These are phyloP conservation scores for Nemopilema nomurai DNA, from an alignment of 30 jellyfish, hydroid and myxozoan species.

Conservation along the genomic window DNA sequence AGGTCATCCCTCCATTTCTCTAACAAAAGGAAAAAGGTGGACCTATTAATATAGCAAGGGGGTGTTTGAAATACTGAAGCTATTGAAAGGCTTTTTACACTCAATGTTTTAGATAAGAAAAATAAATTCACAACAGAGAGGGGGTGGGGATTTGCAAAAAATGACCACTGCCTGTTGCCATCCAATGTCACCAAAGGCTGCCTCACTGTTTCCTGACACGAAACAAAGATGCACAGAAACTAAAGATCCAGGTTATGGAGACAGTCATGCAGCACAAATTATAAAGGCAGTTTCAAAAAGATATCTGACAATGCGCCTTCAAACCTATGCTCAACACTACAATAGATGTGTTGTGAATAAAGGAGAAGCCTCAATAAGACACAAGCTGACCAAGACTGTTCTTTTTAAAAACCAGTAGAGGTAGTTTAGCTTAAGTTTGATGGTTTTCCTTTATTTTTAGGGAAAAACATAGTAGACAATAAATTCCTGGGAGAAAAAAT, in stretches of 20 bases:
- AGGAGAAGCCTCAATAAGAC: conserved; percentile 37
- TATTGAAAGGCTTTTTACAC: conserved; percentile 31
- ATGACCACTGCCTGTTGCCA: conserved; percentile 3
- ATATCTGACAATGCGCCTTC: conserved; percentile 10
- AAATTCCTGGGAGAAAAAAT: not conserved
- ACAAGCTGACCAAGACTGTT: conserved; percentile 55
- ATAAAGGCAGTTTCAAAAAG: conserved; percentile 12
- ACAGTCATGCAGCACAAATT: conserved; percentile 9
- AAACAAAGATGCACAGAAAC: no score
- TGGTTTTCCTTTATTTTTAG: not conserved
- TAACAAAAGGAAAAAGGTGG: conserved; percentile 33
- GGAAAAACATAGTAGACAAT: not conserved
- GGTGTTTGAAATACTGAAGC: conserved; percentile 23
- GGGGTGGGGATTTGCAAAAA: conserved; percentile 30
- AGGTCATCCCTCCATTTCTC: not conserved
- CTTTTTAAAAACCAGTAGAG: conserved; percentile 43
- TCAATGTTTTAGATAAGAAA: conserved; percentile 13
- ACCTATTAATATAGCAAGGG: conserved; percentile 16
- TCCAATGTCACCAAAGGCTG: conserved; percentile 10
- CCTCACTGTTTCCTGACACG: conserved; percentile 30
- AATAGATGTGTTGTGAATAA: conserved; percentile 42
- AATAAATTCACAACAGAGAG: conserved; percentile 4
- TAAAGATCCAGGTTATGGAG: conserved; percentile 1
- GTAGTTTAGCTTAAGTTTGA: not conserved
- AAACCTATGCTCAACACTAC: conserved; percentile 8